phyloP scores from a whole-genome alignment of 1,140 invertebrate species.

The Drosophila sulfurigaster region DNA sequence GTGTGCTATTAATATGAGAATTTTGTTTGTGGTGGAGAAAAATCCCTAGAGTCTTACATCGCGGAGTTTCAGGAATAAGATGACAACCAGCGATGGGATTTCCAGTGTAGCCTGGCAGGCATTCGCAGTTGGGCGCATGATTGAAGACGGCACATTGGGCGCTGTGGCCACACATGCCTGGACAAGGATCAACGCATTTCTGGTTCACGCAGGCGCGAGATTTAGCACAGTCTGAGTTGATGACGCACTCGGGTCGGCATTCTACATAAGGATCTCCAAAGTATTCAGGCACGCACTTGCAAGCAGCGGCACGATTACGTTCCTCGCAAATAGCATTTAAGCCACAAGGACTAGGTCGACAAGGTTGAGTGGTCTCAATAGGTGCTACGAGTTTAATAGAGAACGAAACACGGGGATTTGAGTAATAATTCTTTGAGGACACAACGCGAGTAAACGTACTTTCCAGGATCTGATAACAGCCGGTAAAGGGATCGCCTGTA shows the following conservation, averaged over 20 bases:
- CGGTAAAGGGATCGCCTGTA: slow-evolving; percentile 90
- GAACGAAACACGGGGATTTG: slow-evolving; percentile 11
- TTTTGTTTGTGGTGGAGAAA: slow-evolving; percentile 27
- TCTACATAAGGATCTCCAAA: slow-evolving; percentile 90
- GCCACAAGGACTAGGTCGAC: slow-evolving; percentile 90
- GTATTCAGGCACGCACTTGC: slow-evolving; percentile 89
- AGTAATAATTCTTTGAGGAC: background rate
- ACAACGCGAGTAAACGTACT: slow-evolving; percentile 83
- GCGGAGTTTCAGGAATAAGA: slow-evolving; percentile 65
- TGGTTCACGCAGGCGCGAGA: slow-evolving; percentile 92
- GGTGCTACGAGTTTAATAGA: slow-evolving; percentile 77
- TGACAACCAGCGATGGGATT: slow-evolving; percentile 90
- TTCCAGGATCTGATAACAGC: slow-evolving; percentile 86
- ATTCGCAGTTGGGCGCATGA: slow-evolving; percentile 93
- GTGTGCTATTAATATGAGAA: slow-evolving; percentile 55
- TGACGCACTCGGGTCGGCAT: slow-evolving; percentile 91
- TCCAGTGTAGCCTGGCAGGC: slow-evolving; percentile 90
- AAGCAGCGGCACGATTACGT: slow-evolving; percentile 89
- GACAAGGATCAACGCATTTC: slow-evolving; percentile 93
- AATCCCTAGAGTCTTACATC: slow-evolving; percentile 69
- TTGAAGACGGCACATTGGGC: slow-evolving; percentile 93
- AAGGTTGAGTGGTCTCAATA: slow-evolving; percentile 86
- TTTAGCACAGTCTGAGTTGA: slow-evolving; percentile 91
- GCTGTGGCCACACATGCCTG: slow-evolving; percentile 92
- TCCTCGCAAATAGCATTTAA: slow-evolving; percentile 92